Base-by-base conservation (phyloP, 2,113 vertebrate species). In the Columba livia region DNA sequence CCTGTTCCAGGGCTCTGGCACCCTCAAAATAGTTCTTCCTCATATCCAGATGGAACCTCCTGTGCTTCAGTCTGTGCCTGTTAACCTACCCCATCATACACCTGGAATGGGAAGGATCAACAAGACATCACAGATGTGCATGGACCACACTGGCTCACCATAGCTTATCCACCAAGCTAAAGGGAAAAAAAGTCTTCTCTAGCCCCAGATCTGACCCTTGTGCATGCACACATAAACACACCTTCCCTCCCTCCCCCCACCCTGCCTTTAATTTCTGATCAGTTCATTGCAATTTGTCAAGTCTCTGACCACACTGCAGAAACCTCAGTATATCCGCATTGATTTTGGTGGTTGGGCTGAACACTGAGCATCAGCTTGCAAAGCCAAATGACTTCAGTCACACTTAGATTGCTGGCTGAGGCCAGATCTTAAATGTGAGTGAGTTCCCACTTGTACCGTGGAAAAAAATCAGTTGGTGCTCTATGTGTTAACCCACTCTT, bases 161-260 rank as follows among this genome's bases (percentile, higher is more conserved):
- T 14, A 34, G 42, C 25, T 58, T 73, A 65, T 14, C 34, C 42
- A 65, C 34, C 31, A 50, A 50, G 24, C 8, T 2, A 25, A 72
- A 71, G 34, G 13, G 24, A 34, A 31, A 31, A 26, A 31, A 15
- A 29, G 11, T 23, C 20, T 58, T 31, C 42, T 50, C 42, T n/a
- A 54, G 26, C 56, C 26, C 53, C 31, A 15, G 32, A 26, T 36
- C 32, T 53, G 64, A 61, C 36, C 29, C 24, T 47, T 42, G 20
- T 20, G 8, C 10, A 2, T 3, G 9, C 17, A 5, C 56, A n/a
- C 18, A 40, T 18, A 32, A 31, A 12, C 3, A 0, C 34, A 9
- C 15, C 19, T 17, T 15, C 15, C 29, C 7, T 6, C 34, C 11
- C 9, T 12, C 14, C 4, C 15, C 42, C 42, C 42, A 42, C 42